These are phyloP conservation scores for Steromphala cineraria DNA, from an alignment of 2,888 invertebrate genomes.

Conservation along the genomic window DNA sequence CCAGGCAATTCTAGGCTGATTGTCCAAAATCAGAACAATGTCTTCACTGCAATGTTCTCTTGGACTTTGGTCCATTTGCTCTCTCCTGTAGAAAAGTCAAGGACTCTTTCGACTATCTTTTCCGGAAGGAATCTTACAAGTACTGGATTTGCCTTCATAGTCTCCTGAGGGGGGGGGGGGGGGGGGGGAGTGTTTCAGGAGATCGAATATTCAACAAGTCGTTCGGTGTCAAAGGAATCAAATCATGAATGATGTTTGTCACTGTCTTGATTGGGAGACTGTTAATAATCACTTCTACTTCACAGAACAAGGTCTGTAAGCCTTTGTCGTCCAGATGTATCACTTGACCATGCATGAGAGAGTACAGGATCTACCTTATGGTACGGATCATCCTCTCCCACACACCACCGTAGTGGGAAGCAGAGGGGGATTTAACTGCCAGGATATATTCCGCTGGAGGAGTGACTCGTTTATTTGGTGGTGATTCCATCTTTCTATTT, in stretches of 20 bases:
- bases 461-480: background rate
- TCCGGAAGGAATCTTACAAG: slow-evolving; percentile 34
- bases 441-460: background rate
- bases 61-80: slow-evolving; percentile 21
- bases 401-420: slow-evolving; percentile 10
- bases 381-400: background rate
- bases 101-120: slow-evolving; percentile 30
- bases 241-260: too few species aligned
- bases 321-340: too few species aligned
- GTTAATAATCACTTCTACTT: too few species aligned
- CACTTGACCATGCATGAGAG: too few species aligned
- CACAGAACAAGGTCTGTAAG: too few species aligned
- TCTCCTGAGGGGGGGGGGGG: slow-evolving; percentile 27
- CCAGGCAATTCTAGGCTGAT: background rate
- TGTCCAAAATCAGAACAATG: slow-evolving; percentile 1
- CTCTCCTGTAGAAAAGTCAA: slow-evolving; percentile 27
- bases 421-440: slow-evolving; percentile 7
- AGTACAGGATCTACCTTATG: background rate
- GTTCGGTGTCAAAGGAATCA: background rate
- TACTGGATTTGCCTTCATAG: slow-evolving; percentile 42
- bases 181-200: too few species aligned
- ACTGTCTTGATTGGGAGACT: too few species aligned
- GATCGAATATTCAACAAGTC: background rate
- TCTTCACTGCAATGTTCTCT: background rate
- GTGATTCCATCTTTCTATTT: background rate